These are phyloP conservation scores for Baronia brevicornis DNA, from an alignment of 2,888 invertebrate species.

Conservation along the genomic window DNA sequence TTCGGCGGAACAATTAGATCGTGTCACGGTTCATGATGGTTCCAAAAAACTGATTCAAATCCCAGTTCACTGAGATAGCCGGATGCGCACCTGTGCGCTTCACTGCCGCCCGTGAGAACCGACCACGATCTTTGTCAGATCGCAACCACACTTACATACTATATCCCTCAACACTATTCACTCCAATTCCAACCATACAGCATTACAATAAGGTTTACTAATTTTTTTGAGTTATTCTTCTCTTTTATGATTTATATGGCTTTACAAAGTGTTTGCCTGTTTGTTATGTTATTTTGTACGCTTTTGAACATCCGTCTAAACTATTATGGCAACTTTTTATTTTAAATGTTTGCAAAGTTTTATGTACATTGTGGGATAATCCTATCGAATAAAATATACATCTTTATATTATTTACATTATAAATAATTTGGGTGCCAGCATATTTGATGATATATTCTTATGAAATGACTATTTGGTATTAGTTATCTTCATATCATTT, in stretches of 20 bases:
- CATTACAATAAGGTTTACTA: slow-evolving; percentile 3
- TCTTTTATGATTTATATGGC: slow-evolving; percentile 32
- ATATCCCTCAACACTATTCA: slow-evolving; percentile 3
- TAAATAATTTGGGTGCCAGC: too few species aligned
- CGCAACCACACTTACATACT: slow-evolving; percentile 7
- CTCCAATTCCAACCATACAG: slow-evolving; percentile 20
- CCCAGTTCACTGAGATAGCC: slow-evolving; percentile 53
- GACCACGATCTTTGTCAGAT: slow-evolving; percentile 40
- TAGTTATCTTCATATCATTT: too few species aligned
- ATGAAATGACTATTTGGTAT: too few species aligned
- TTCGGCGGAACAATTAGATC: slow-evolving; percentile 45
- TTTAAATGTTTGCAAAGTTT: slow-evolving; percentile 36
- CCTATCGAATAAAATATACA: background rate
- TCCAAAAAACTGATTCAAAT: slow-evolving; percentile 50
- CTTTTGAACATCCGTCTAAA: slow-evolving; percentile 62
- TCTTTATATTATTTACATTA: too few species aligned
- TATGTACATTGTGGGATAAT: background rate
- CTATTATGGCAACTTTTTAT: slow-evolving; percentile 62
- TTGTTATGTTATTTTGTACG: slow-evolving; percentile 69
- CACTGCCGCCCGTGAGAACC: slow-evolving; percentile 53
- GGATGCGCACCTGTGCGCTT: slow-evolving; percentile 68
- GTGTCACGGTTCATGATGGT: too few species aligned
- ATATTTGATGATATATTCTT: too few species aligned
- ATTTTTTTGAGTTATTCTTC: too few species aligned
- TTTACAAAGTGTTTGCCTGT: slow-evolving; percentile 46